A percentile compares a stretch with the other conserved stretches of the same genome.
Conservation (phyloP, 2,888 invertebrate genomes). For the Steinernema hermaphroditum region DNA sequence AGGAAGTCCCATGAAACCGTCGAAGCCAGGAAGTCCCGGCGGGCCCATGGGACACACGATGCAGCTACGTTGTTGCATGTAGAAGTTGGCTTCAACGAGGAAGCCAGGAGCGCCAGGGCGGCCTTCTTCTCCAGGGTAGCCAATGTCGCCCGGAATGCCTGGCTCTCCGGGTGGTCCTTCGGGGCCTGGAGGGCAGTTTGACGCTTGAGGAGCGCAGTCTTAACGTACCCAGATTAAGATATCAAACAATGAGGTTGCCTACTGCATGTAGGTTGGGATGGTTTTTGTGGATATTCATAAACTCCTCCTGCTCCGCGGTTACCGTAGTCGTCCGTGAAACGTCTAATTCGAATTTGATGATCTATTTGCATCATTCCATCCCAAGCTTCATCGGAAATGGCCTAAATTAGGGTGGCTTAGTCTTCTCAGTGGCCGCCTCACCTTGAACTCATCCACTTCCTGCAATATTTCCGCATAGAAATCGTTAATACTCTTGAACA, state of each 20-base stretch:
- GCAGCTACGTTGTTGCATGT: neutral
- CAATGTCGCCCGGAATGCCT: neutral
- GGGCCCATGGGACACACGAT: slow-evolving; percentile 10
- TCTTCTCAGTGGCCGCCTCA: neutral
- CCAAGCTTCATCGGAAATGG: neutral
- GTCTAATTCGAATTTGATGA: neutral
- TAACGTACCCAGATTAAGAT: neutral
- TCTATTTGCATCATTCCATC: neutral
- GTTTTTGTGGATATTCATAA: neutral
- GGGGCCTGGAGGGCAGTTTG: neutral
- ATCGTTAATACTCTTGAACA: slow-evolving; percentile 50
- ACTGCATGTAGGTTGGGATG: neutral
- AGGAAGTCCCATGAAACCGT: neutral
- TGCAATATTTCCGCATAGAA: neutral
- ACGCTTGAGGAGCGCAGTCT: neutral
- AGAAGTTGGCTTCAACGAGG: neutral
- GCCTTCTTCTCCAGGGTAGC: neutral
- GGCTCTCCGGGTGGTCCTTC: neutral
- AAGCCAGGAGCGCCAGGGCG: neutral
- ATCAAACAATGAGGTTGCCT: neutral
- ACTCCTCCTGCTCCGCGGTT: neutral
- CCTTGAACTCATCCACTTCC: slow-evolving; percentile 10
- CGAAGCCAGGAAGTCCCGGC: slow-evolving; percentile 10
- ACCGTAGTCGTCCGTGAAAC: neutral
- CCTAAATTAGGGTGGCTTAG: slow-evolving; percentile 33